Base-by-base conservation (phyloP, 92 coral and sea anemone genomes). In the Parazoanthus atlanticus region DNA sequence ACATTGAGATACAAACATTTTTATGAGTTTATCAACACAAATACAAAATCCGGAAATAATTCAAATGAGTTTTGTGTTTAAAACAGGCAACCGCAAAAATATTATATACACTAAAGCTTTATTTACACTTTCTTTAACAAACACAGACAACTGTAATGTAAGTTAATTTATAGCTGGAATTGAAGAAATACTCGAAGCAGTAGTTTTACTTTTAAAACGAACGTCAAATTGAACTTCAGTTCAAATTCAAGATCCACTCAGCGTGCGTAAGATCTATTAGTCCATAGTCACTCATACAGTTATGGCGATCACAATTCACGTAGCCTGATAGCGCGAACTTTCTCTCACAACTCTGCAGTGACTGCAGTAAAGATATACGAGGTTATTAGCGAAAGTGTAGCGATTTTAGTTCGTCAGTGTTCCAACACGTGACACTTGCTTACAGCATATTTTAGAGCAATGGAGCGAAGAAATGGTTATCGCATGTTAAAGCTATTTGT, bases 101-200 rank as follows among this genome's bases (percentile, higher is more conserved):
- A 19, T 41, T 84, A 52, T 71, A 69, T 19, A 41, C 32, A 70
- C 31, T 21, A 13, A 70, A 40, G 64, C 36, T n/a, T 29, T 43
- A 36, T 64, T 82, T 82, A 38, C 5, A 82, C 25, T 66, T 82
- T 34, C 1, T 33, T n/a, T 70, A 29, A 82, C 34, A 83, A 69
- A 47, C 41, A 47, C 65, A 84, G 7, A 46, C 12, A 36, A 75
- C 28, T 75, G 17, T 36, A 23, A 41, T 33, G 12, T 25, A 38
- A 23, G 43, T 19, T 71, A 86, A 87, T 88, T 91, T 70, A 88
- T 82, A 76, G 80, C 79, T 81, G 80, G 28, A 21, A 74, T 91
- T 91, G 90, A 91, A 86, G 71, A 88, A 66, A 79, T 88, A 76
- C 82, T 82, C 82, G 88, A 81, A 82, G 69, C 28, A 61, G 28